phyloP scores from a whole-genome alignment of 2,888 invertebrate genomes.

The Conomelus anceps region DNA sequence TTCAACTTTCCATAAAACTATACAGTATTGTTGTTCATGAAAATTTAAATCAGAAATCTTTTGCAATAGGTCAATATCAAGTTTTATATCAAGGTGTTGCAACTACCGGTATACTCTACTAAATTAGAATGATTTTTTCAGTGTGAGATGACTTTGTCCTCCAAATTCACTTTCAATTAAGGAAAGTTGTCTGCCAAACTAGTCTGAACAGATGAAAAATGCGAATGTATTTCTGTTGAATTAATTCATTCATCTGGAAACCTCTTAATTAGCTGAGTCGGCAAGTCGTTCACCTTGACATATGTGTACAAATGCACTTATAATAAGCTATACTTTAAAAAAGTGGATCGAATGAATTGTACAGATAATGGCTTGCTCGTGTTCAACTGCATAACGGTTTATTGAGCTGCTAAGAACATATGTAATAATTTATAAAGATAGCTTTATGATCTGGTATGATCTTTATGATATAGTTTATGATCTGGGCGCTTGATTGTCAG shows the following conservation, averaged over 20 bases:
- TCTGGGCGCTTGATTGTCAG: neutral
- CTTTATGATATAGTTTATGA: neutral
- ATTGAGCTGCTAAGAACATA: neutral
- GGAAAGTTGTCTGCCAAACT: neutral
- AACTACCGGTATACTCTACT: neutral
- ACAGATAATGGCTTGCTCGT: neutral
- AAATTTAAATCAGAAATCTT: neutral
- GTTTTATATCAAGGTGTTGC: neutral
- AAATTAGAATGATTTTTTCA: neutral
- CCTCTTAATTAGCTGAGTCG: neutral
- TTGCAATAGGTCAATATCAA: neutral
- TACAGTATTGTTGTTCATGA: too few species aligned
- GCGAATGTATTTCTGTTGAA: neutral
- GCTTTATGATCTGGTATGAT: too few species aligned
- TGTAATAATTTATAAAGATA: neutral
- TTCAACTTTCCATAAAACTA: too few species aligned
- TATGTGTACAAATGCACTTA: neutral
- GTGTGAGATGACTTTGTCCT: neutral
- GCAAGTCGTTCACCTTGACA: neutral
- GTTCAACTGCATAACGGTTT: neutral
- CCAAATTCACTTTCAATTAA: neutral
- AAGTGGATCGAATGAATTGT: neutral
- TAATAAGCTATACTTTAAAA: neutral
- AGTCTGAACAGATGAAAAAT: neutral
- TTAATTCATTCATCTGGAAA: neutral